These are phyloP conservation scores for Diaperis boleti DNA, from an alignment of 2,888 invertebrate genomes.

Conservation along the genomic window DNA sequence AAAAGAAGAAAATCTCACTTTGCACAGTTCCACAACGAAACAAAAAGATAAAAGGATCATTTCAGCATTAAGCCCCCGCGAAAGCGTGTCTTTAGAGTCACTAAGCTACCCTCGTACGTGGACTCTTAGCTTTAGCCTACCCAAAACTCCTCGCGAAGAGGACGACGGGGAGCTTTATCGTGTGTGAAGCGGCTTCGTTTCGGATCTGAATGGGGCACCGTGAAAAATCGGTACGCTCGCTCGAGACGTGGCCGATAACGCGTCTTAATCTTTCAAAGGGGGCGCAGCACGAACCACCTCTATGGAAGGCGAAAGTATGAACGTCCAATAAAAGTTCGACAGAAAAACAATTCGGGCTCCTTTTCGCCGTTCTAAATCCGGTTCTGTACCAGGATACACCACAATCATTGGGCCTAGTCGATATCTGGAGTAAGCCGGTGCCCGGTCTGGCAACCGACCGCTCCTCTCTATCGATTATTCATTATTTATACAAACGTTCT, in stretches of 20 bases:
- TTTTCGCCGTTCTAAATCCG: conserved; percentile 40
- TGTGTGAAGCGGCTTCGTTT: conserved; percentile 21
- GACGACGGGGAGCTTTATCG: conserved; percentile 22
- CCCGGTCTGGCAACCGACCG: conserved; percentile 58
- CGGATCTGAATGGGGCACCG: conserved; percentile 25
- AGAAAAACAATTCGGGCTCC: not conserved
- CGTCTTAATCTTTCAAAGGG: conserved; percentile 17
- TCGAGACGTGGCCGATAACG: conserved; percentile 8
- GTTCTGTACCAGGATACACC: conserved; percentile 60
- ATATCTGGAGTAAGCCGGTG: conserved; percentile 67
- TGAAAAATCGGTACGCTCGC: conserved; percentile 27
- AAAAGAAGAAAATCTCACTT: too few relatives aligned
- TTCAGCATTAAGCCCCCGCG: too few relatives aligned
- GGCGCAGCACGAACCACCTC: not conserved
- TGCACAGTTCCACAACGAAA: too few relatives aligned
- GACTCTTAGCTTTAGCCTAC: not conserved
- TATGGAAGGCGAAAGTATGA: not conserved
- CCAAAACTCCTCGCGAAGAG: not conserved
- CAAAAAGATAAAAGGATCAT: too few relatives aligned
- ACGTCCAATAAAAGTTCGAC: not conserved
- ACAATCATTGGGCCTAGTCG: conserved; percentile 62
- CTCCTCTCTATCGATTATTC: conserved; percentile 66
- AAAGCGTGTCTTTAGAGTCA: too few relatives aligned
- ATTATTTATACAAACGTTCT: conserved; percentile 67
- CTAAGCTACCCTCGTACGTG: too few relatives aligned